Conservation (phyloP, 2,888 invertebrate species). For the Drosophila flavopinicola region DNA sequence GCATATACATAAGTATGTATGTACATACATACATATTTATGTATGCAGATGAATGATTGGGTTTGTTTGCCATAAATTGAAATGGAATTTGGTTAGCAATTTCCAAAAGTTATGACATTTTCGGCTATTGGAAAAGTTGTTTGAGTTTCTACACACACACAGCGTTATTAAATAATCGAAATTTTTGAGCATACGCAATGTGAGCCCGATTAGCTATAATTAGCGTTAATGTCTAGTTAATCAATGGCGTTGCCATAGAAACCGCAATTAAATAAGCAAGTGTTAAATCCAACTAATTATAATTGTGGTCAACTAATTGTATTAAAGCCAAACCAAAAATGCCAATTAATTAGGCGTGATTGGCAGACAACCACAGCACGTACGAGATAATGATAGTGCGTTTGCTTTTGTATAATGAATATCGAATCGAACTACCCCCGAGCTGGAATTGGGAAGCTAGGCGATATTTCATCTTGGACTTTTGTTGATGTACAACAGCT, state of each 20-base stretch:
- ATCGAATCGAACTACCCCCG: no score
- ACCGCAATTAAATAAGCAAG: conserved; percentile 44
- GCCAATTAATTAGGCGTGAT: conserved; percentile 68
- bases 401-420: conserved; percentile 8
- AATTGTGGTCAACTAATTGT: conserved; percentile 69
- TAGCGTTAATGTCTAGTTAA: conserved; percentile 54
- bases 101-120: conserved; percentile 38
- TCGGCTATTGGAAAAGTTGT: conserved; percentile 31
- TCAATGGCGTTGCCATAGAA: conserved; percentile 33
- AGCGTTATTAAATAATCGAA: no score
- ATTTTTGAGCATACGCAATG: background rate
- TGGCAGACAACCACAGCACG: conserved; percentile 33
- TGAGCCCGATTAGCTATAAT: background rate
- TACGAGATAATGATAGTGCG: conserved; percentile 4
- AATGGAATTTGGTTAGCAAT: conserved; percentile 46
- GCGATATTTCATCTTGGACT: conserved; percentile 43
- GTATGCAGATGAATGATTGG: conserved; percentile 14
- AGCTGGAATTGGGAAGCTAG: background rate
- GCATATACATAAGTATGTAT: background rate
- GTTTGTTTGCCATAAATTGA: conserved; percentile 52
- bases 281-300: conserved; percentile 68
- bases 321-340: conserved; percentile 54
- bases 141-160: conserved; percentile 1
- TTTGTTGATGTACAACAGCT: conserved; percentile 49
- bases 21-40: no score